Percentiles rank a stretch among this genome's conserved stretches.
These are phyloP conservation scores for Halichoerus grypus DNA, from an alignment of 2,113 vertebrate species.

Conservation along the genomic window DNA sequence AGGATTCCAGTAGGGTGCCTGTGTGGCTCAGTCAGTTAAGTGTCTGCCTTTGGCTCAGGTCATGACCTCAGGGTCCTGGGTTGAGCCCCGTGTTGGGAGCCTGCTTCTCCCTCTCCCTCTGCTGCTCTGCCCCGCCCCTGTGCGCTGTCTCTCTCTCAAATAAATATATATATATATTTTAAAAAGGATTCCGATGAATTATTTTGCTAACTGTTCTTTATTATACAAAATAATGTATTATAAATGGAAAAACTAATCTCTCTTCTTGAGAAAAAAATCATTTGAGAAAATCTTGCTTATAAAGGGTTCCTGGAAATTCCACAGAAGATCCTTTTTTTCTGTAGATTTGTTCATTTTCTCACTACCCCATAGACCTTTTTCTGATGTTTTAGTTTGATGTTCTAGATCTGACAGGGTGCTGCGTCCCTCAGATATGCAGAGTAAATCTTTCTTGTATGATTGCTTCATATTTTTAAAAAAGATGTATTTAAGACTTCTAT, in stretches of 20 bases:
- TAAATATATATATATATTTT: no score
- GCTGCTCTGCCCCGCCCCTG: no score
- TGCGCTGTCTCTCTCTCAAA: no score
- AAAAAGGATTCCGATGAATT: background rate
- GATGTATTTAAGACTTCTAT: background rate
- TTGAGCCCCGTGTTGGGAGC: no score
- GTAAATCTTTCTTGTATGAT: slow-evolving; percentile 3
- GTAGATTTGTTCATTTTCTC: background rate
- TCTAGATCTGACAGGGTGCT: background rate
- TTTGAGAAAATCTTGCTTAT: slow-evolving; percentile 14
- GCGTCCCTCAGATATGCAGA: background rate
- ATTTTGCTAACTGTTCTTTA: slow-evolving; percentile 29
- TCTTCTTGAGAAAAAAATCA: slow-evolving; percentile 37
- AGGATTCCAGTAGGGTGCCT: background rate
- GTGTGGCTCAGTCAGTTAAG: no score
- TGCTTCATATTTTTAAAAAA: background rate
- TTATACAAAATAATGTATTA: slow-evolving; percentile 17
- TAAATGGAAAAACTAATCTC: slow-evolving; percentile 11
- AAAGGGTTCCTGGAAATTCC: background rate
- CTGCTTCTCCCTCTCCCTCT: no score
- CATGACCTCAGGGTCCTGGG: no score
- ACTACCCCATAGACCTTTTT: background rate
- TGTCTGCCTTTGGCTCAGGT: no score
- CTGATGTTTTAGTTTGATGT: background rate
- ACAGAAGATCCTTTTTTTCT: background rate